These are phyloP conservation scores for Sylvilagus bachmani DNA, from an alignment of 2,113 vertebrate genomes.

Conservation along the genomic window DNA sequence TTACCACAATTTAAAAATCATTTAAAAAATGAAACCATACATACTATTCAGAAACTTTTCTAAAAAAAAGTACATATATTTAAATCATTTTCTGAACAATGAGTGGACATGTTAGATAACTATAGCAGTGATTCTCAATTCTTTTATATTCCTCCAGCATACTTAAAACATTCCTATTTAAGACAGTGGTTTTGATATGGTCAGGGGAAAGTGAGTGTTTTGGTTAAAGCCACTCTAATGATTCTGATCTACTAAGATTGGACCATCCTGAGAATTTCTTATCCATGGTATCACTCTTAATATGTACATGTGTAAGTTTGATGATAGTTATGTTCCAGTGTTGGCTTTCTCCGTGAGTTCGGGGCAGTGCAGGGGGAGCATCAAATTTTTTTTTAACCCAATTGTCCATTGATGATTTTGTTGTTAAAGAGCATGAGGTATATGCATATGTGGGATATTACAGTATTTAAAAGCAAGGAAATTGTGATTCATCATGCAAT, in stretches of 20 bases:
- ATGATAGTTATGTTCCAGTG: slow-evolving; percentile 6
- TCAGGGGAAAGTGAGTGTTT: neutral
- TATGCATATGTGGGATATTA: too few species aligned
- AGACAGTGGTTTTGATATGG: neutral
- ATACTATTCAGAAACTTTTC: neutral
- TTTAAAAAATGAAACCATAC: neutral
- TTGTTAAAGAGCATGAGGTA: too few species aligned
- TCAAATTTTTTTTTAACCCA: too few species aligned
- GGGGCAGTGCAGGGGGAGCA: neutral
- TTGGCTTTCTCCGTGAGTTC: neutral
- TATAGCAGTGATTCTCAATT: neutral
- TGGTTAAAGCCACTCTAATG: neutral
- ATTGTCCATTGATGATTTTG: too few species aligned
- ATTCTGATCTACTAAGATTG: neutral
- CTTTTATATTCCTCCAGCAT: neutral
- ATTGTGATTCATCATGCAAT: too few species aligned
- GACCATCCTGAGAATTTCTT: neutral
- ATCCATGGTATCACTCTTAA: neutral
- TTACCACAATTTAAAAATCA: neutral
- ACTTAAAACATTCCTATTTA: neutral
- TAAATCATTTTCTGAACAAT: neutral
- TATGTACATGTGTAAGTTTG: neutral
- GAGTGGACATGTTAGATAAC: neutral
- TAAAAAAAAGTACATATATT: neutral
- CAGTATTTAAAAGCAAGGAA: too few species aligned